Base-by-base conservation (phyloP, 2,797 vertebrate species). In the Gymnoscopelus microlampas region DNA sequence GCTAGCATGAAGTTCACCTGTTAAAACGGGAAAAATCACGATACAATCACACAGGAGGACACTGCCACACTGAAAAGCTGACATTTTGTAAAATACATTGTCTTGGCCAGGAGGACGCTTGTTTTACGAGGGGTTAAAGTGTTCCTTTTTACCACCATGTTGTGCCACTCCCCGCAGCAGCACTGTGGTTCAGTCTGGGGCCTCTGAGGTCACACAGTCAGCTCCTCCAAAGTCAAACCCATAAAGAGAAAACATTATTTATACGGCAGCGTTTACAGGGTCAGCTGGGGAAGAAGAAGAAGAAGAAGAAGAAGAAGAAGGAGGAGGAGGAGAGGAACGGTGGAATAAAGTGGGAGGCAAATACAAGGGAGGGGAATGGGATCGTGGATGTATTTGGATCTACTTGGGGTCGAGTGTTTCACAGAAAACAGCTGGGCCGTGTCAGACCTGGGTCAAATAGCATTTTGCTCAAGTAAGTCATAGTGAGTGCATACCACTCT, bases 241-340 rank as follows among this genome's bases (percentile, higher is more conserved):
- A 78, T 81, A 71, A 81, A 81, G 66, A 74, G 62, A 71, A 65
- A 54, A 74, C 11, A 29, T 54, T 84, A 66, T 85, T 85, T 81
- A 69, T 69, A 74, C 61, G 64, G 61, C 66, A 76, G 63, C 62
- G 59, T 83, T 67, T 79, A 71, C 74, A 80, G 50, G 73, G 71
- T 68, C 68, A 68, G 53, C 54, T 68, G 48, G 55, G 56, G 26
- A 23, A 71, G 73, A 8, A 44, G 15, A 0, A 44, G 44, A 23
- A 3, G 55, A n/a, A 54, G 53, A 5, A 19, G 53, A 9, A 23
- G 19, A 15, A n/a, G 26, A 23, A 71, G 73, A 8, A 44, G 15
- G 0, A 44, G 14, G 44, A 60, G 64, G 76, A 74, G 56, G 29
- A 23, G 65, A 74, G 60, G 65, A 58, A 66, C 12, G 73, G 47